Percentiles rank a stretch among this genome's conserved stretches.
Evolutionary conservation across 2,113 vertebrate genomes (phyloP).

Genomic region (Pelecanoides urinatrix): DNA sequence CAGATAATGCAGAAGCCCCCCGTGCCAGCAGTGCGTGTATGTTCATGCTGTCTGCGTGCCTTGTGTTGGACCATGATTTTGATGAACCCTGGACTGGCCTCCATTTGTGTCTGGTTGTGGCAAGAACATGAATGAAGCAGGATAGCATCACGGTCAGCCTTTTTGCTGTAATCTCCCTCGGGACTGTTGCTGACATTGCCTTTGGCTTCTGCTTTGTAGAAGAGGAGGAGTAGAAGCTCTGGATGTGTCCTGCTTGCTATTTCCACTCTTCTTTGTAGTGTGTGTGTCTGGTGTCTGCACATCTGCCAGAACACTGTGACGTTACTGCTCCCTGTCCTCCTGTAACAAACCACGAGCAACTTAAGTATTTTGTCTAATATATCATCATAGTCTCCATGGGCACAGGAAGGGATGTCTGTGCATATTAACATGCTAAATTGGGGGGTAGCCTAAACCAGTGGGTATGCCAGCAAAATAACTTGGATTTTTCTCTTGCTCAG

Average conservation of each 20-base stretch:
- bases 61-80: rapidly evolving
- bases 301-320: neutral
- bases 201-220: neutral
- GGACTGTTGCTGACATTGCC: neutral
- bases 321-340: neutral
- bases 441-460: neutral
- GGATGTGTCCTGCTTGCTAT: neutral
- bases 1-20: neutral
- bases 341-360: neutral
- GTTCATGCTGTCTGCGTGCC: neutral
- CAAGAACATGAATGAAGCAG: neutral
- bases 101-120: neutral
- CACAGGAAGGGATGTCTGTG: neutral
- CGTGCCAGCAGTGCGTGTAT: neutral
- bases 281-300: neutral
- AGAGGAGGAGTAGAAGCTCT: neutral
- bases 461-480: neutral
- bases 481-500: neutral
- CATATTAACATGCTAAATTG: neutral
- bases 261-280: neutral
- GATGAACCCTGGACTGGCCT: neutral
- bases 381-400: neutral
- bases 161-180: neutral
- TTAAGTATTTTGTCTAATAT: neutral
- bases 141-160: neutral